These are phyloP conservation scores for Bubo blakistoni DNA, from an alignment of 2,113 vertebrate species.

Conservation along the genomic window DNA sequence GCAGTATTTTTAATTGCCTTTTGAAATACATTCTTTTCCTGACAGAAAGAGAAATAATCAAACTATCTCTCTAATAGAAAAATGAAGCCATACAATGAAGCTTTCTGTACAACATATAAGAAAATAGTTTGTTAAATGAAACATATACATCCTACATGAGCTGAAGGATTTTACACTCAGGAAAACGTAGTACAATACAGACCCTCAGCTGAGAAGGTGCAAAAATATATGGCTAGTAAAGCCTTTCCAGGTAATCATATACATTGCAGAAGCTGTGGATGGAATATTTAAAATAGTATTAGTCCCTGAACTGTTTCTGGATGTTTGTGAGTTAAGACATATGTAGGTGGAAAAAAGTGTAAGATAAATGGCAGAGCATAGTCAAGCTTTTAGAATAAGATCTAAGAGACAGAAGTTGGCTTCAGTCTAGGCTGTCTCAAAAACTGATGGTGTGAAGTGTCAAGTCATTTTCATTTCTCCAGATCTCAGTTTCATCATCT, in stretches of 20 bases:
- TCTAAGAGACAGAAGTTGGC: background rate
- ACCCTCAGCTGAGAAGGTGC: background rate
- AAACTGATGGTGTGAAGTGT: background rate
- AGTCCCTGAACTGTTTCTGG: background rate
- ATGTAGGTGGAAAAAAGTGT: background rate
- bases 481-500: background rate
- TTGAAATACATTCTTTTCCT: slow-evolving; percentile 5
- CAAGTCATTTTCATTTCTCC: background rate
- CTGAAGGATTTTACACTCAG: background rate
- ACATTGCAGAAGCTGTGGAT: background rate
- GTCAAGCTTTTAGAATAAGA: background rate
- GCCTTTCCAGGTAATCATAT: background rate
- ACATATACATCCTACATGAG: background rate
- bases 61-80: background rate
- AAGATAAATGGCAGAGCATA: background rate
- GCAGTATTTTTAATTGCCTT: slow-evolving; percentile 52
- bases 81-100: background rate
- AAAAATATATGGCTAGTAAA: background rate
- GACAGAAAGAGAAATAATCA: background rate
- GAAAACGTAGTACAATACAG: background rate
- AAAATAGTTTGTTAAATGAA: background rate
- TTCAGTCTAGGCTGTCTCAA: background rate
- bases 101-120: background rate
- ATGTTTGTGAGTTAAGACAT: background rate
- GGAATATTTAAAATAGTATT: background rate